Evolutionary conservation across 2,113 vertebrate species (phyloP).

Genomic region (Sporophila hypoxantha): DNA sequence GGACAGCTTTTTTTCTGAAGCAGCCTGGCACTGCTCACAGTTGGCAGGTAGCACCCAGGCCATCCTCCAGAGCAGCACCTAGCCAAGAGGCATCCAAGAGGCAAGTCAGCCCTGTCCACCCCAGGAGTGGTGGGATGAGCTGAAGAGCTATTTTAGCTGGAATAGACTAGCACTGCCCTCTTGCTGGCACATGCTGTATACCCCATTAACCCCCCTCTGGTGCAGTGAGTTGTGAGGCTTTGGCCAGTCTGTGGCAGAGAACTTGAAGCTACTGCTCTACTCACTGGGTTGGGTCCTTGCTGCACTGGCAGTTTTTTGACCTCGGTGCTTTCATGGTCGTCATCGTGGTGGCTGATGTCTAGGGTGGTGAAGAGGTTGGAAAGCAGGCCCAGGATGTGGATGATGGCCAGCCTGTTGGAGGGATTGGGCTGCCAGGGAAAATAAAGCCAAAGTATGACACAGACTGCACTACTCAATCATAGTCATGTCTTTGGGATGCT

Average conservation of each 20-base stretch:
- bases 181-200: neutral
- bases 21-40: neutral
- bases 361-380: conserved; percentile 97
- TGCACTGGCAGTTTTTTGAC: conserved; percentile 85
- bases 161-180: neutral
- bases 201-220: neutral
- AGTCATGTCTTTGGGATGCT: neutral
- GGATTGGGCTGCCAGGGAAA: conserved; percentile 87
- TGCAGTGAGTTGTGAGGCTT: neutral
- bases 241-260: neutral
- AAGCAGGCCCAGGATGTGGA: conserved; percentile 95
- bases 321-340: conserved; percentile 85
- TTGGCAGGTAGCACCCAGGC: neutral
- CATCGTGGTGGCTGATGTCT: conserved; percentile 95
- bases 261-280: neutral
- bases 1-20: neutral
- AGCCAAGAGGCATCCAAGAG: neutral
- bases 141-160: neutral
- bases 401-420: conserved; percentile 96
- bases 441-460: neutral
- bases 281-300: conserved; percentile 94
- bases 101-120: neutral
- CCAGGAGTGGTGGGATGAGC: neutral
- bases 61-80: neutral
- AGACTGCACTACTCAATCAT: neutral